Evolutionary conservation across 2,888 invertebrate genomes (phyloP).

Genomic region (Eristalis tenax): DNA sequence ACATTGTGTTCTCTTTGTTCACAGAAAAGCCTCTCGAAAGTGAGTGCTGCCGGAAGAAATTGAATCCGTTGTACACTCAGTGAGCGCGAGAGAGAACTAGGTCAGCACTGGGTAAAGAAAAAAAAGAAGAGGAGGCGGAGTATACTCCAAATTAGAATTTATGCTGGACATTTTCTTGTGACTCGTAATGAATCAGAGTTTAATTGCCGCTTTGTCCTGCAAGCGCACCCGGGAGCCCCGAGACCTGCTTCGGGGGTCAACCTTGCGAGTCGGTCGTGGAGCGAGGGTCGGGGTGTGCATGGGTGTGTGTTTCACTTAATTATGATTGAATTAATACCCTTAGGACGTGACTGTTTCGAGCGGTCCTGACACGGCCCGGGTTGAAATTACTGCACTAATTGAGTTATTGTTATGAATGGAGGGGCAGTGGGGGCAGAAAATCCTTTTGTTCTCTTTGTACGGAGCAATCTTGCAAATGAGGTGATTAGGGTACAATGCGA

Average conservation of each 20-base stretch:
- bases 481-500: constrained; percentile 29
- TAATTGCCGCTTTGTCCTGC: constrained; percentile 45
- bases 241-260: background rate
- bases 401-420: constrained; percentile 46
- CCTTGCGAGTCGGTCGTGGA: background rate
- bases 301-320: constrained; percentile 55
- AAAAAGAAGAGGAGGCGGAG: background rate
- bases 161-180: constrained; percentile 54
- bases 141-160: constrained; percentile 51
- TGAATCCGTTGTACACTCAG: constrained; percentile 1
- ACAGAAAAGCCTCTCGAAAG: constrained; percentile 14
- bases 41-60: constrained; percentile 34
- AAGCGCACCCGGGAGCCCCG: background rate
- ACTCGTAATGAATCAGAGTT: constrained; percentile 65
- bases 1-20: constrained; percentile 8
- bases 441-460: constrained; percentile 9
- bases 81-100: background rate
- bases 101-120: constrained; percentile 23
- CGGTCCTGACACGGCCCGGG: constrained; percentile 15
- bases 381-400: constrained; percentile 63
- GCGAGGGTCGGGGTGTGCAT: background rate
- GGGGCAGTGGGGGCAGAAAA: background rate
- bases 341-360: constrained; percentile 48
- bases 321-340: constrained; percentile 68
- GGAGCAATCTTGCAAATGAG: constrained; percentile 53